Conservation (phyloP, 2,888 invertebrate species). For the Tetheella fluctuosa region DNA sequence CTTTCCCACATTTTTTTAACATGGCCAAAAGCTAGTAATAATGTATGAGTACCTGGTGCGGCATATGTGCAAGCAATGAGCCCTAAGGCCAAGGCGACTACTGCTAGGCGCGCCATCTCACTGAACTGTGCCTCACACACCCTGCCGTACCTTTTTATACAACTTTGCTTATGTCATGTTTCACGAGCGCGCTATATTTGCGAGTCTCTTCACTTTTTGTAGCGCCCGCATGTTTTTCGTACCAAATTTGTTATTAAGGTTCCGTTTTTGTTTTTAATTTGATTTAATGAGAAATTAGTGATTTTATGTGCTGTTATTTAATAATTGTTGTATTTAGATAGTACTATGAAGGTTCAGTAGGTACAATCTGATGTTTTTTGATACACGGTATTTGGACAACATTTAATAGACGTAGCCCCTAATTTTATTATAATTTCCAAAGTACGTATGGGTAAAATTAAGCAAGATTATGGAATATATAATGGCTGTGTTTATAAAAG, state of each 20-base stretch:
- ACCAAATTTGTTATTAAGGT: slow-evolving; percentile 36
- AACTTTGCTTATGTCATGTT: slow-evolving; percentile 59
- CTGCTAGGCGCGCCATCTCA: slow-evolving; percentile 64
- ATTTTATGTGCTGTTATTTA: neutral
- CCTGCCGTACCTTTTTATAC: slow-evolving; percentile 57
- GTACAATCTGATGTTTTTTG: neutral
- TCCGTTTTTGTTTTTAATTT: slow-evolving; percentile 25
- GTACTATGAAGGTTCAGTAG: too few species aligned
- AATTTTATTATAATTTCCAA: neutral
- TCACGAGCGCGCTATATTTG: slow-evolving; percentile 51
- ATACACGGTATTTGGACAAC: neutral
- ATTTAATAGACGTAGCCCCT: neutral
- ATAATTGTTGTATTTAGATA: neutral
- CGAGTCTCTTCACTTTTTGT: slow-evolving; percentile 65
- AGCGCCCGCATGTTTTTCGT: slow-evolving; percentile 38
- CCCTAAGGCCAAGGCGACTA: slow-evolving; percentile 64
- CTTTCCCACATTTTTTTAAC: too few species aligned
- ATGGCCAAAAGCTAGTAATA: neutral
- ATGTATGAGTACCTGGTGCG: slow-evolving; percentile 62
- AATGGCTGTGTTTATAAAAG: too few species aligned
- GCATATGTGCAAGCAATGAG: slow-evolving; percentile 62
- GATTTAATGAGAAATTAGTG: neutral
- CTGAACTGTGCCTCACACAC: slow-evolving; percentile 42
- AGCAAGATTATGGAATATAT: too few species aligned
- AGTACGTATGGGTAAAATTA: too few species aligned